phyloP scores from a whole-genome alignment of 2,888 invertebrate genomes.

The Geophilus truncorum region DNA sequence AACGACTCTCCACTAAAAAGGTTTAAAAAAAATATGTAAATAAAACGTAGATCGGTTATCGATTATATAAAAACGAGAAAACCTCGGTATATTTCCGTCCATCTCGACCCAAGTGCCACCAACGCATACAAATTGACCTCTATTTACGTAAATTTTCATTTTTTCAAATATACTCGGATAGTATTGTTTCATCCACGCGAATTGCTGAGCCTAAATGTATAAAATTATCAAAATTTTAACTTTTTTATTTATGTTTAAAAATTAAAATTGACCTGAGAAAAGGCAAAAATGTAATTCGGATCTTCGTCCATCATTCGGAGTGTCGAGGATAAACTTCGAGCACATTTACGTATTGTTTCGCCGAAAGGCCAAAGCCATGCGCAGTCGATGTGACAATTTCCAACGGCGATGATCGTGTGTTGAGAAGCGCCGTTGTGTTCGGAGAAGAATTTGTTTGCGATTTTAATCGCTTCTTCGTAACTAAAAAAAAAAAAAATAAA shows the following conservation, averaged over 20 bases:
- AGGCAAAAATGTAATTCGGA: slow-evolving; percentile 50
- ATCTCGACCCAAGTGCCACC: slow-evolving; percentile 55
- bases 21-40: slow-evolving; percentile 38
- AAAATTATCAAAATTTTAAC: not conserved
- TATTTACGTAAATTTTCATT: slow-evolving; percentile 46
- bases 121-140: slow-evolving; percentile 52
- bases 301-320: slow-evolving; percentile 52
- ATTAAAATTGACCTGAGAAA: slow-evolving; percentile 51
- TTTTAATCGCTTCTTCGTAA: slow-evolving; percentile 43
- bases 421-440: slow-evolving; percentile 50
- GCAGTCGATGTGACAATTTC: slow-evolving; percentile 54
- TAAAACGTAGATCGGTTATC: not conserved
- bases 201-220: slow-evolving; percentile 52
- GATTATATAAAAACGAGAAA: too few species aligned
- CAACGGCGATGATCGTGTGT: slow-evolving; percentile 51
- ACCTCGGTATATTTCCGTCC: slow-evolving; percentile 49
- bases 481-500: not conserved
- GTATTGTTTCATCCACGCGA: slow-evolving; percentile 52
- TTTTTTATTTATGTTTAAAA: not conserved
- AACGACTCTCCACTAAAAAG: slow-evolving; percentile 53
- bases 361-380: slow-evolving; percentile 56
- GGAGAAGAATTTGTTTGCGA: slow-evolving; percentile 49
- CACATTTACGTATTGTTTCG: slow-evolving; percentile 54
- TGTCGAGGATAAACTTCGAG: slow-evolving; percentile 51
- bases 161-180: slow-evolving; percentile 51